Evolutionary conservation across 2,888 invertebrate species (phyloP), one percentile per base, ranked within the genome.

Genomic region (Netelia inedita): DNA sequence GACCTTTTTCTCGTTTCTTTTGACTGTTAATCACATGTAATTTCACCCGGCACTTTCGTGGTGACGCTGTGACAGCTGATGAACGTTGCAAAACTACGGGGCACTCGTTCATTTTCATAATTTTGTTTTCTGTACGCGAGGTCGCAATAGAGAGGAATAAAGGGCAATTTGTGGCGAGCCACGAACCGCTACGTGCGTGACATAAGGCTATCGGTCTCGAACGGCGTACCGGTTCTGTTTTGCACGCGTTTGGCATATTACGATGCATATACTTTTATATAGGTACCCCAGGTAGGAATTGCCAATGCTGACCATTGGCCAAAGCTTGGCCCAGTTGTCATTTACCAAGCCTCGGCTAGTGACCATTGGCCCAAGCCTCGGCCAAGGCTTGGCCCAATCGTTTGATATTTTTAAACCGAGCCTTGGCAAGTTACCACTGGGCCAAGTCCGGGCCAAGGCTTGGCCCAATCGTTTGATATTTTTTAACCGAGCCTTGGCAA

Each of bases 171-270:
- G 72, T 50, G 78, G 53, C 41, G 61, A 61, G 66, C 82, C 81
- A 69, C 83, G 82, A 86, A 82, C 82, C 28, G 79, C 43, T 28
- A 74, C 78, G 68, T 55, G 50, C 69, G 79, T 72, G 83, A 71
- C 87, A 85, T 86, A 85, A 83, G 87, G 86, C 82, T 55, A 63
- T 69, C 80, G 74, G 21, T 76, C 71, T 63, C 68, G 73, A 68
- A 81, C 82, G 75, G 72, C 41, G 75, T 35, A 14, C 46, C n/a
- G 46, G 46, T 74, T 50, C 63, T 11, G 46, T 28, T 50, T 35
- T 35, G 50, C 50, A 2, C 19, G 41, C 16, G 23, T n/a, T 19
- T 43, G 23, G 9, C 6, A 19, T 23, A 71, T 35, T 6, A 57
- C 46, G 55, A 65, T 35, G 28, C 28, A 28, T 71, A 57, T 73